Evolutionary conservation across 2,113 vertebrate genomes (phyloP).

Genomic region (Petrocephalus zakoni): DNA sequence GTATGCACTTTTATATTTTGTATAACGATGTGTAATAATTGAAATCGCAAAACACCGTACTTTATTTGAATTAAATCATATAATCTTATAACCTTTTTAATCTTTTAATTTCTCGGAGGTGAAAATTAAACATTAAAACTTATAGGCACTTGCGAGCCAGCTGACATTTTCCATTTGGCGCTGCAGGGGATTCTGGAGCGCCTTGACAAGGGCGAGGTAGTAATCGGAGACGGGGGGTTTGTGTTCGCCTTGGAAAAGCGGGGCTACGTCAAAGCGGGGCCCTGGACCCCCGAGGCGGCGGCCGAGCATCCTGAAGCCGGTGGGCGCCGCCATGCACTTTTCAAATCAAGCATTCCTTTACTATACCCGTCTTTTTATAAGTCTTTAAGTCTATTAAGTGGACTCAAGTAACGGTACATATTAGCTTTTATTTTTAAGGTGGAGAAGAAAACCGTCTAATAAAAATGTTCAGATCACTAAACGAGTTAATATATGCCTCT

Average conservation of each 20-base stretch:
- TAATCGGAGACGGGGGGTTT: slow-evolving; percentile 93
- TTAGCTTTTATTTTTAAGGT: background rate
- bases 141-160: background rate
- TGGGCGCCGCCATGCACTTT: slow-evolving; percentile 42
- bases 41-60: background rate
- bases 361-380: background rate
- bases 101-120: background rate
- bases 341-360: background rate
- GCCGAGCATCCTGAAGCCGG: slow-evolving; percentile 90
- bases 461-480: background rate
- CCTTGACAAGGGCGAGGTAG: slow-evolving; percentile 79
- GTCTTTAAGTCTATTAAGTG: background rate
- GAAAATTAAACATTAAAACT: background rate
- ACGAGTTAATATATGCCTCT: background rate
- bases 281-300: slow-evolving; percentile 93
- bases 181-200: slow-evolving; percentile 83
- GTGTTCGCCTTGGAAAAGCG: slow-evolving; percentile 94
- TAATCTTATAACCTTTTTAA: background rate
- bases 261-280: slow-evolving; percentile 92
- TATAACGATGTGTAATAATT: background rate
- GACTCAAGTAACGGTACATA: background rate
- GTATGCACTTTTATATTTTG: background rate
- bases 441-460: background rate
- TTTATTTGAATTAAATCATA: background rate
- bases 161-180: background rate